Base-by-base conservation (phyloP, 2,113 vertebrate species). In the Chinchilla lanigera region DNA sequence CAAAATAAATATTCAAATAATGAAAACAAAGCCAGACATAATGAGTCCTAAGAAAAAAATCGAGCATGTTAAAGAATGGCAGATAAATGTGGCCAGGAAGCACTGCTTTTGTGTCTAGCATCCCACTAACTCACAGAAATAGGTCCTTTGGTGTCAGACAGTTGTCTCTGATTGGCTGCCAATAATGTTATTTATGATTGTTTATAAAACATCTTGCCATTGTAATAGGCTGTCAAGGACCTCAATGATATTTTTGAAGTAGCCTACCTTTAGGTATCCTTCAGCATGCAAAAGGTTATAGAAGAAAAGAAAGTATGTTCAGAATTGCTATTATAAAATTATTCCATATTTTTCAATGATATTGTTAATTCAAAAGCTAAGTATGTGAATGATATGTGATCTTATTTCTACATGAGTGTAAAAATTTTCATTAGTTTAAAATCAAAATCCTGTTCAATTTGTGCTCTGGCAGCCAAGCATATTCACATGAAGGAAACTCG, bases 131-230 rank as follows among this genome's bases (percentile, higher is more conserved):
- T 98, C 98, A 98, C 95, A 98, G 88, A 94, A 98, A 84, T 88
- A 82, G 84, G 92, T 52, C 78, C 83, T 71, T 97, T 96, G 90
- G 82, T 94, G 80, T 28, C 8, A 97, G 97, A 75, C 98, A 98
- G 98, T 98, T 98, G 98, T 98, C 96, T 98, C 95, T 96, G 98
- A 98, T 98, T 97, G 44, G 94, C 95, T 93, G 63, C 97, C 78
- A 20, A 90, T 81, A 98, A 28, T 77, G 28, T 98, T 98, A 98
- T 98, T 98, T 98, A 98, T 97, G 86, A 67, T 73, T 98, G 96
- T 98, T 98, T 98, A 95, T 97, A 98, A 98, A 98, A 96, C 96
- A 97, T 56, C 56, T 93, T 98, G 98, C 98, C 97, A 97, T 90
- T 95, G 56, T 94, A 88, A 93, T 90, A 98, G 96, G 63, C 96